Evolutionary conservation across 2,888 invertebrate species (phyloP), one percentile per base, ranked within the genome.

Genomic region (Lepetodrilus schrolli): DNA sequence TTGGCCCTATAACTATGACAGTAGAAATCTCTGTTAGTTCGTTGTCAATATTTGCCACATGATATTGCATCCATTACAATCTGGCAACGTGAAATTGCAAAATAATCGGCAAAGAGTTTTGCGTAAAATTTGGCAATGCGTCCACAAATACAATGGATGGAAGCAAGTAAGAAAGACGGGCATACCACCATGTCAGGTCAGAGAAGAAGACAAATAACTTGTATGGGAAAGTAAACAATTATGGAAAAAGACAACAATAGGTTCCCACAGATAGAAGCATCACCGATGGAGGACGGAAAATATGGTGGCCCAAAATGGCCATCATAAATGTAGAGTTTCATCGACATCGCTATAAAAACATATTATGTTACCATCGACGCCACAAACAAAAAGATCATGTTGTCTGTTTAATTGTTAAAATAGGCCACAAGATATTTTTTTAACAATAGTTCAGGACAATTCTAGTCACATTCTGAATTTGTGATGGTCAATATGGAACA

Each of bases 201-300:
- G 34, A 58, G 58, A 58, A 17, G 30, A 30, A 34, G 17, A 30
- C 58, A 58, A 58, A 58, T 58, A 58, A 17, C 58, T 58, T 34
- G 58, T 58, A 58, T 58, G 58, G 58, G 58, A 58, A 58, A 58
- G 58, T 58, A 58, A 58, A 58, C 58, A 58, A 30, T 58, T 58
- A 58, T 58, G 58, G 58, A 58, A 58, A 58, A 58, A 58, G 58
- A 58, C 58, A 58, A 58, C 58, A 58, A 17, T 30, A 58, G 13
- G 58, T 58, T 58, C 58, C 58, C 58, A 58, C 58, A 58, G 58
- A 58, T 30, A 30, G 30, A 51, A 26, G 17, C 58, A 58, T 30
- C 21, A 23, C n/a, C 58, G 26, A 17, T 58, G n/a, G 36, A 66
- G 66, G 10, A n/a, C n/a, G n/a, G n/a, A n/a, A n/a, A n/a, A n/a